Evolutionary conservation across 1,140 invertebrate genomes (phyloP).

Genomic region (Pseudomyrmex cubaensis): DNA sequence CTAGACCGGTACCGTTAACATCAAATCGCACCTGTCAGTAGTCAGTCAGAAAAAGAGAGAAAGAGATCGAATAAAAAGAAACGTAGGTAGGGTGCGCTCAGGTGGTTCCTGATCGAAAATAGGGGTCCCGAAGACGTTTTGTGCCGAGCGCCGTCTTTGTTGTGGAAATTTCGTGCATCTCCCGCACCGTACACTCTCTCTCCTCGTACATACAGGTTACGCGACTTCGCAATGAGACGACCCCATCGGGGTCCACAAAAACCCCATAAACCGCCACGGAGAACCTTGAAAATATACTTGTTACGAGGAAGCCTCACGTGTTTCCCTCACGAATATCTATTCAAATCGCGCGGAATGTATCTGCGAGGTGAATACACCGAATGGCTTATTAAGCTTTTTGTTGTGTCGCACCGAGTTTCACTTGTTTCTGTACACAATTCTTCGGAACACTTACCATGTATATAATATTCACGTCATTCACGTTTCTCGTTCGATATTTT

Average conservation of each 20-base stretch:
- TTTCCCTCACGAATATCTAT: conserved; percentile 1
- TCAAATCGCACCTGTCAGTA: conserved; percentile 64
- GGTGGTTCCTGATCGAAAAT: conserved; percentile 80
- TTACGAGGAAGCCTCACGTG: conserved; percentile 12
- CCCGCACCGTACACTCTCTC: conserved; percentile 12
- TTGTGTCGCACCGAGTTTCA: background rate
- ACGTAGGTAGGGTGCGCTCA: conserved; percentile 69
- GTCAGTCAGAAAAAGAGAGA: conserved; percentile 52
- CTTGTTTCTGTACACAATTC: background rate
- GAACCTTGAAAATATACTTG: conserved; percentile 29
- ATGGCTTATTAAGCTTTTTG: conserved; percentile 1
- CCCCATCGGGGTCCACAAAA: conserved; percentile 16
- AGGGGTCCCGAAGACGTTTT: conserved; percentile 72
- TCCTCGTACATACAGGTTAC: conserved; percentile 46
- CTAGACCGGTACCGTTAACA: conserved; percentile 50
- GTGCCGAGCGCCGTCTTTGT: conserved; percentile 73
- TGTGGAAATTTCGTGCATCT: conserved; percentile 78
- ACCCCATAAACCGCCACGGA: background rate
- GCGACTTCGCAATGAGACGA: conserved; percentile 37
- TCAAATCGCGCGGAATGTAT: background rate
- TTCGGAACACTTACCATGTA: background rate
- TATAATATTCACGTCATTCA: background rate
- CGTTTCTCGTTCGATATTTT: conserved; percentile 42
- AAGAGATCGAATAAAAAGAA: conserved; percentile 50
- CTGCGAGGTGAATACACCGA: conserved; percentile 1